A percentile compares a stretch with the other conserved stretches of the same genome.
phyloP scores from a whole-genome alignment of 2,113 vertebrate species.

The Halcyon malimbica region DNA sequence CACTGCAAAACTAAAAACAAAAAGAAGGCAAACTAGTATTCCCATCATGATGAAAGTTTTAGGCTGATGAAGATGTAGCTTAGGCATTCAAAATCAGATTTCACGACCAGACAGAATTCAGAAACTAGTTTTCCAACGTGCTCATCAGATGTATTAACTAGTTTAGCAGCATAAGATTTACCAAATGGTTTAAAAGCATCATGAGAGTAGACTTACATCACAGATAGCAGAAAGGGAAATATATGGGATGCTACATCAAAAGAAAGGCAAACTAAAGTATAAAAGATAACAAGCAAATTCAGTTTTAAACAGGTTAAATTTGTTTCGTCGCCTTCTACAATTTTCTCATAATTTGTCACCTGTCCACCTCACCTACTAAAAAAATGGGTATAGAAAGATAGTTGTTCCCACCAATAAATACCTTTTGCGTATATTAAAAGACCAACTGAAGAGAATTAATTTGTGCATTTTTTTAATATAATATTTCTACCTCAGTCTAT shows the following conservation, averaged over 20 bases:
- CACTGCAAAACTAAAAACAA: not conserved
- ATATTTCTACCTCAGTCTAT: not conserved
- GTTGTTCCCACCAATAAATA: not conserved
- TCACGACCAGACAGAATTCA: not conserved
- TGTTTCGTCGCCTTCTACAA: not conserved
- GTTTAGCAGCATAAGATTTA: not conserved
- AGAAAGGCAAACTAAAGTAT: not conserved
- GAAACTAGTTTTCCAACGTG: not conserved
- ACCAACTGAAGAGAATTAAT: not conserved
- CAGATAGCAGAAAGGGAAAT: not conserved
- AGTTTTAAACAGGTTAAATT: not conserved
- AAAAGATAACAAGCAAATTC: not conserved
- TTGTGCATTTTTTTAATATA: not conserved
- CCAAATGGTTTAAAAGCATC: not conserved
- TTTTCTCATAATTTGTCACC: not conserved
- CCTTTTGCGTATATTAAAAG: not conserved
- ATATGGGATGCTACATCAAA: not conserved
- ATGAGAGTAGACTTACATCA: not conserved
- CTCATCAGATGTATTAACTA: not conserved
- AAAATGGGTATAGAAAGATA: not conserved
- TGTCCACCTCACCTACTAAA: not conserved
- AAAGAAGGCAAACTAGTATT: not conserved
- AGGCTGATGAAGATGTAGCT: not conserved
- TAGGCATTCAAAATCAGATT: not conserved
- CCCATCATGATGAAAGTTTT: not conserved